These are phyloP conservation scores for Cordilura impudica DNA, from an alignment of 2,888 invertebrate genomes.

Conservation along the genomic window DNA sequence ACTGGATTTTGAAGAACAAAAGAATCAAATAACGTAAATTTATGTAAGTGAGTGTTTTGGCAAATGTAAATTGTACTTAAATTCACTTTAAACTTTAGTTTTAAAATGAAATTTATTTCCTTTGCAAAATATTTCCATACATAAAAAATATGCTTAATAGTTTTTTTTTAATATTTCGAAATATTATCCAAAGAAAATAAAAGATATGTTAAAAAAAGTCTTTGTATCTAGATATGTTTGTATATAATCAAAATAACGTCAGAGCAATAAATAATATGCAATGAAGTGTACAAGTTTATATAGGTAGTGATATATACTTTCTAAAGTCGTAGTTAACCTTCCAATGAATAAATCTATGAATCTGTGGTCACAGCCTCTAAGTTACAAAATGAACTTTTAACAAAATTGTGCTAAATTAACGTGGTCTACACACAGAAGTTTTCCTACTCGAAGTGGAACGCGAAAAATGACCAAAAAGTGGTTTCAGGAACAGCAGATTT, in stretches of 20 bases:
- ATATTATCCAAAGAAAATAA: slow-evolving; percentile 24
- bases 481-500: too few species aligned
- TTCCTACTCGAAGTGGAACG: too few species aligned
- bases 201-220: slow-evolving; percentile 27
- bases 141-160: not conserved
- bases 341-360: too few species aligned
- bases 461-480: too few species aligned
- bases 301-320: not conserved
- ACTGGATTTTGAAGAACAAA: too few species aligned
- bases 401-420: too few species aligned
- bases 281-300: not conserved
- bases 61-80: too few species aligned
- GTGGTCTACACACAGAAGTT: too few species aligned
- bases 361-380: too few species aligned
- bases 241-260: slow-evolving; percentile 14
- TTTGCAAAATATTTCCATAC: not conserved
- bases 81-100: not conserved
- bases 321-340: too few species aligned
- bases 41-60: not conserved
- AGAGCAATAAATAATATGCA: slow-evolving; percentile 37
- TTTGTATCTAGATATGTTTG: slow-evolving; percentile 14
- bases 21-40: not conserved
- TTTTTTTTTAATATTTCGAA: not conserved
- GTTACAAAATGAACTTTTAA: too few species aligned
- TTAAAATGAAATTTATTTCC: slow-evolving; percentile 38